phyloP scores from a whole-genome alignment of 1,140 invertebrate genomes.

The Neodiprion lecontei region DNA sequence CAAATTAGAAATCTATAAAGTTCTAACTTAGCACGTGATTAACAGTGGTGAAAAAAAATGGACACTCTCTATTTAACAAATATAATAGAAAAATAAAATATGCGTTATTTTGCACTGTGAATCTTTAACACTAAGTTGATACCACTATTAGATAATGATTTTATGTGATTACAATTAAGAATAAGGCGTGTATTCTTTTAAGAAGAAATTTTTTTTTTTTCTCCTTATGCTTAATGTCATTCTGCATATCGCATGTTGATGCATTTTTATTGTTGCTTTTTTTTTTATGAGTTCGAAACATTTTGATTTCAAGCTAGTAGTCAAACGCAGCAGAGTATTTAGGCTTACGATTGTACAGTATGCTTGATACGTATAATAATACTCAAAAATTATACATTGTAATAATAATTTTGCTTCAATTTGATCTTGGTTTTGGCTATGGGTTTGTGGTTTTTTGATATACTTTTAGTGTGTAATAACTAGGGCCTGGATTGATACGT shows the following conservation, averaged over 20 bases:
- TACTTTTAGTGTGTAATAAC: not conserved
- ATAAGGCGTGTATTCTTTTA: not conserved
- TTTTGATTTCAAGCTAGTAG: too few species aligned
- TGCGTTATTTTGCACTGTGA: not conserved
- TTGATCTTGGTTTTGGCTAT: slow-evolving; percentile 49
- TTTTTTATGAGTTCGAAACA: not conserved
- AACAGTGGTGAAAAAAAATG: too few species aligned
- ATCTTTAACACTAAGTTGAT: not conserved
- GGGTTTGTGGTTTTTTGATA: slow-evolving; percentile 34
- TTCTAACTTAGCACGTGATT: too few species aligned
- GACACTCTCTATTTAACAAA: too few species aligned
- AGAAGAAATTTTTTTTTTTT: not conserved
- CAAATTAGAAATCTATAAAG: not conserved
- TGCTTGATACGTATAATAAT: not conserved
- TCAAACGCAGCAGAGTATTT: too few species aligned
- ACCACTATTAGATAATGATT: not conserved
- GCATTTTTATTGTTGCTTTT: not conserved
- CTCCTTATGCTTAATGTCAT: not conserved
- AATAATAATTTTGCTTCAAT: slow-evolving; percentile 16
- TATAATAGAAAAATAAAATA: too few species aligned
- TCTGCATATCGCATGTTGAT: not conserved
- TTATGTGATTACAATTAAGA: not conserved
- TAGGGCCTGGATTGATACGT: too few species aligned
- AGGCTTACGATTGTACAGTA: not conserved
- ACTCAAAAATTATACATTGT: not conserved